Evolutionary conservation across 2,113 vertebrate genomes (phyloP).

Genomic region (Cranoglanis bouderius): DNA sequence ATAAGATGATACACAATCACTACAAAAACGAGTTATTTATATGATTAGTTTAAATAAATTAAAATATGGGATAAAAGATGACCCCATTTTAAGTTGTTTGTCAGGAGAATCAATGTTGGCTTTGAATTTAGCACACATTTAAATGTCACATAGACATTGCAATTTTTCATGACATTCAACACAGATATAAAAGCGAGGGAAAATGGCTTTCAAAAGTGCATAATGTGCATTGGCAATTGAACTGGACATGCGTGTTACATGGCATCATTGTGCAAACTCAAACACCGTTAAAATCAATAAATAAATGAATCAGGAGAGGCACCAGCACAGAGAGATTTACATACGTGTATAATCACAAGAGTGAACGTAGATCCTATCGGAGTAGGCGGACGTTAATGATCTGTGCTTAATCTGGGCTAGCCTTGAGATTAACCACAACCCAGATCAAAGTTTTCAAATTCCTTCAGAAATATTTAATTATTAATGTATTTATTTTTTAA

Average conservation of each 20-base stretch:
- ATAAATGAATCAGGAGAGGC: conserved; percentile 73
- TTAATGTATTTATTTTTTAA: background rate
- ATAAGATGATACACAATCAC: background rate
- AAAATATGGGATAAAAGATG: background rate
- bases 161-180: conserved; percentile 60
- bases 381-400: background rate
- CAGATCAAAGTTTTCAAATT: background rate
- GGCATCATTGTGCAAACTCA: conserved; percentile 76
- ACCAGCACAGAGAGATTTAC: conserved; percentile 70
- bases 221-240: conserved; percentile 79
- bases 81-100: conserved; percentile 48
- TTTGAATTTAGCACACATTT: conserved; percentile 53
- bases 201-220: conserved; percentile 90
- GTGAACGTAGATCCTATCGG: background rate
- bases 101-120: conserved; percentile 68
- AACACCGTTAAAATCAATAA: conserved; percentile 75
- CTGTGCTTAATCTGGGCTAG: background rate
- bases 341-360: conserved; percentile 16
- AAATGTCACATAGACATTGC: conserved; percentile 58
- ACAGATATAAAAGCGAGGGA: conserved; percentile 80
- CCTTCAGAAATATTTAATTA: background rate
- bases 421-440: background rate
- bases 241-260: conserved; percentile 84
- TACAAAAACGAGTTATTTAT: background rate
- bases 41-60: background rate